phyloP scores from a whole-genome alignment of 2,113 vertebrate species.

The Cottus gobio region DNA sequence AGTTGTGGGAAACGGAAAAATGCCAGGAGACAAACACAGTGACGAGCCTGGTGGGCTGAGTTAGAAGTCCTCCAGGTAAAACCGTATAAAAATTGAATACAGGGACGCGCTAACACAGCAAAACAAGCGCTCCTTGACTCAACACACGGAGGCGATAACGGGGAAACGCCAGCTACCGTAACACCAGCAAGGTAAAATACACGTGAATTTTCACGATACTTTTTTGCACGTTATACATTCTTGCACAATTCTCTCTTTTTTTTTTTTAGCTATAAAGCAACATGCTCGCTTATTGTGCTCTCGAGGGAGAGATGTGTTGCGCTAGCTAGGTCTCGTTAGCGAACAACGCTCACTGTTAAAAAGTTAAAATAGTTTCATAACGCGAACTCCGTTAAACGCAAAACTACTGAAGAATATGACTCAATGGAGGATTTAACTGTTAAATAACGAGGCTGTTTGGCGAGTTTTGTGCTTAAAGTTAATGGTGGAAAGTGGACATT shows the following conservation, averaged over 20 bases:
- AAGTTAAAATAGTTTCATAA: too few species aligned
- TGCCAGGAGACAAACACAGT: background rate
- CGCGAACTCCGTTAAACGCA: too few species aligned
- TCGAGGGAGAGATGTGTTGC: too few species aligned
- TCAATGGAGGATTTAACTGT: background rate
- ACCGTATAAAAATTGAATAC: background rate
- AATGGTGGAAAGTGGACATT: background rate
- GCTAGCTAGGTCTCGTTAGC: too few species aligned
- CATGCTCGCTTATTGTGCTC: too few species aligned
- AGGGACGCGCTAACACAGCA: background rate
- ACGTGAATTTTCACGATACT: background rate
- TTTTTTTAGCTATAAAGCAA: too few species aligned
- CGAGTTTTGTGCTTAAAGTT: background rate
- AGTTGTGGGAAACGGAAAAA: background rate
- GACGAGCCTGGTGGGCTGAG: background rate
- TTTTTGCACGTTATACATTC: background rate
- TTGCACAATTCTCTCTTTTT: background rate
- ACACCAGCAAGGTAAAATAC: background rate
- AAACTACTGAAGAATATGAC: background rate
- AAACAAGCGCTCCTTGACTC: background rate
- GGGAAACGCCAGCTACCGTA: background rate
- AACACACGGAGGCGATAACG: background rate
- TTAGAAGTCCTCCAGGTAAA: background rate
- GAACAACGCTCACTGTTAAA: too few species aligned
- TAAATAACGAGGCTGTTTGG: background rate